Evolutionary conservation across 2,888 invertebrate genomes (phyloP).

Genomic region (Tiliacea aurago): DNA sequence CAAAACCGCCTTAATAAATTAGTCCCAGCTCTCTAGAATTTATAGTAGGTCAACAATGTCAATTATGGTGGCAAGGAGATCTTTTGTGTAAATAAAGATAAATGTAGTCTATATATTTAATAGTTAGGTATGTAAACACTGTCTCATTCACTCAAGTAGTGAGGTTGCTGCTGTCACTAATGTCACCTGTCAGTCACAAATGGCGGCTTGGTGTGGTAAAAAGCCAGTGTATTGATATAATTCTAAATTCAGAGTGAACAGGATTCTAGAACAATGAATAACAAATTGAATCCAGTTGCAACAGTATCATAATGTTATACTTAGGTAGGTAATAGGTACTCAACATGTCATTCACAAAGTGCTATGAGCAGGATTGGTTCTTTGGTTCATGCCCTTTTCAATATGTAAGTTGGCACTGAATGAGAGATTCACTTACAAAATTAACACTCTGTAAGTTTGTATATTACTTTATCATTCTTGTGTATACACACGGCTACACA

Average conservation of each 20-base stretch:
- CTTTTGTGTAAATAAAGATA: background rate
- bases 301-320: background rate
- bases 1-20: constrained; percentile 21
- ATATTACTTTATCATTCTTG: constrained; percentile 19
- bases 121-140: background rate
- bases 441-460: constrained; percentile 19
- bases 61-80: background rate
- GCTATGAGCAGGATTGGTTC: constrained; percentile 10
- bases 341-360: constrained; percentile 4
- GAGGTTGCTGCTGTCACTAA: background rate
- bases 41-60: background rate
- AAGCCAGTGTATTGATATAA: background rate
- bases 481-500: too few relatives aligned
- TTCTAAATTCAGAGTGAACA: background rate
- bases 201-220: background rate
- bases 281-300: background rate
- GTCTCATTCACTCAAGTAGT: background rate
- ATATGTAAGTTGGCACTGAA: constrained; percentile 35
- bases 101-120: background rate
- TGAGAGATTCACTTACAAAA: constrained; percentile 35
- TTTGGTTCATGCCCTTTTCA: constrained; percentile 37
- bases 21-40: constrained; percentile 1
- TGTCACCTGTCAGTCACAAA: background rate
- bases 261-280: background rate
- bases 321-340: background rate